Base-by-base conservation (phyloP, 2,113 vertebrate genomes). In the Oenanthe melanoleuca region DNA sequence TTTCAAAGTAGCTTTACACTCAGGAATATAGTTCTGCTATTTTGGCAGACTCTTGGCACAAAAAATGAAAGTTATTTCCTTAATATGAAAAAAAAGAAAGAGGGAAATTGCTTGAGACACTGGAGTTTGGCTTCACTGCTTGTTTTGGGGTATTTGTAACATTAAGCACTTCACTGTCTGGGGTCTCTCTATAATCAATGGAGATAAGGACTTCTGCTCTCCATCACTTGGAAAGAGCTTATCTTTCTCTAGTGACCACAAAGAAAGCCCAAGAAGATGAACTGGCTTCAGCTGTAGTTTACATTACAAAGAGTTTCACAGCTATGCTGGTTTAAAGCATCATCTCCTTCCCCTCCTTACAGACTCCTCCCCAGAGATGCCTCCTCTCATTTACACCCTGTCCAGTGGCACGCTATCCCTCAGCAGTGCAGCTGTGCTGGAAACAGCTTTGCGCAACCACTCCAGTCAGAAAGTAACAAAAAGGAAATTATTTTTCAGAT, bases 61-160 rank as follows among this genome's bases (percentile, higher is more conserved):
- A 90, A 86, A 95, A 95, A 94, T 83, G 88, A 55, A 93, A 93
- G 86, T 47, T 90, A 82, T 90, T 96, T 97, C 95, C 82, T 94
- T 77, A 70, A 73, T 77, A 90, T 55, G 79, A 94, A 87, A 74
- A 72, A 59, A 72, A 59, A 88, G n/a, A 22, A 85, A 23, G 73
- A 95, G 14, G n/a, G 67, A 49, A 80, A 85, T 91, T 77, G 57
- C 34, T 47, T 53, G 74, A 90, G 64, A 93, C 5, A 9, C 42
- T 92, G 50, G 38, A 83, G 42, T 66, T 85, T 86, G 82, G 63
- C 82, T 93, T 89, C 63, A 13, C 33, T 65, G 14, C 63, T 82
- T 92, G 81, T 85, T 94, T 88, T 89, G 45, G 5, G 55, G 15
- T 69, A 80, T 82, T 69, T 45, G 23, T 66, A 73, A 80, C 33